Percentiles rank a stretch among this genome's conserved stretches.
phyloP scores from a whole-genome alignment of 2,888 invertebrate species.

The Aricia artaxerxes region DNA sequence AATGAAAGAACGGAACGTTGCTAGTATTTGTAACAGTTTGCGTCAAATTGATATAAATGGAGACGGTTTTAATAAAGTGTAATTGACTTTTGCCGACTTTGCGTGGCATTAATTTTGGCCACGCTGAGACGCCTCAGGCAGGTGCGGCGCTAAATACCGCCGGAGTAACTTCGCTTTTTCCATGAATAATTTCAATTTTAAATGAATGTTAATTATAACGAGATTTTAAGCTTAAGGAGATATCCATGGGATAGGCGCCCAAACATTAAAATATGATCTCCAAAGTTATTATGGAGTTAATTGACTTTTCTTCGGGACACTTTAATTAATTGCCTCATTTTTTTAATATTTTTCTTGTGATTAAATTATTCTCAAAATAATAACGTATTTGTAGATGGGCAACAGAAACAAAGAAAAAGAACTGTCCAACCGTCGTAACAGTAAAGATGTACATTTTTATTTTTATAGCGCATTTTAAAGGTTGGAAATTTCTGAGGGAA shows the following conservation, averaged over 20 bases:
- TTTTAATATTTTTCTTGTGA: not conserved
- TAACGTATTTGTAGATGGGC: not conserved
- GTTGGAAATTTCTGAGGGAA: conserved; percentile 25
- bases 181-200: conserved; percentile 75
- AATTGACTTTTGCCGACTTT: conserved; percentile 81
- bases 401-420: not conserved
- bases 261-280: conserved; percentile 41
- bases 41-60: conserved; percentile 81
- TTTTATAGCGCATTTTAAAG: conserved; percentile 17
- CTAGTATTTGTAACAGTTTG: conserved; percentile 81
- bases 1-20: conserved; percentile 78
- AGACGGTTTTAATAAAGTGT: conserved; percentile 81
- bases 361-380: not conserved
- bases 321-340: not conserved
- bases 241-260: conserved; percentile 43
- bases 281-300: conserved; percentile 14
- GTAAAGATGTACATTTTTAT: conserved; percentile 1
- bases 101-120: conserved; percentile 79
- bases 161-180: conserved; percentile 67
- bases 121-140: conserved; percentile 77
- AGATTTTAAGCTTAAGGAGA: conserved; percentile 62
- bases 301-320: not conserved
- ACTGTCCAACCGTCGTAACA: conserved; percentile 1
- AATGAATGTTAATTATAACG: conserved; percentile 76
- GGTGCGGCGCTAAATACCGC: conserved; percentile 75